A percentile compares a stretch with the other conserved stretches of the same genome.
phyloP scores from a whole-genome alignment of 2,797 vertebrate genomes.

The Pseudochaenichthys georgianus region DNA sequence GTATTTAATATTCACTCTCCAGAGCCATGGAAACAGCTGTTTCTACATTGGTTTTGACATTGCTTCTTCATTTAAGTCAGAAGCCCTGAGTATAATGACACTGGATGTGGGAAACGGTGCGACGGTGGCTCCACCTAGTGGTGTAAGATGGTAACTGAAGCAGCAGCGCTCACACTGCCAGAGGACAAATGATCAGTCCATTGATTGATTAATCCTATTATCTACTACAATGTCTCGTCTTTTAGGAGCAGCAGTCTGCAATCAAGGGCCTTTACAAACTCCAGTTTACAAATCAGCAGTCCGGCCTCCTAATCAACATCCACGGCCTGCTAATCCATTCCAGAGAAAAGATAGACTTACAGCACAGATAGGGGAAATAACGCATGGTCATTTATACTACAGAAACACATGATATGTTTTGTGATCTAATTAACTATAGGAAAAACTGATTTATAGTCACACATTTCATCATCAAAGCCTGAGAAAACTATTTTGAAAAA shows the following conservation, averaged over 20 bases:
- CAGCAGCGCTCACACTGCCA: background rate
- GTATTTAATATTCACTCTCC: conserved; percentile 46
- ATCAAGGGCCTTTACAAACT: conserved; percentile 11
- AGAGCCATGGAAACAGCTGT: conserved; percentile 70
- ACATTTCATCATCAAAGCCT: background rate
- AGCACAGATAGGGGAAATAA: background rate
- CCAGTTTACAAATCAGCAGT: background rate
- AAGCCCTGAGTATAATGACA: background rate
- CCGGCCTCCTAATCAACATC: background rate
- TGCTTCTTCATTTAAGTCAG: conserved; percentile 7
- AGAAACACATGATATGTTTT: too few species aligned
- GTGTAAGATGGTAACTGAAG: accelerated
- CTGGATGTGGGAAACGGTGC: background rate
- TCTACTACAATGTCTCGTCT: conserved; percentile 11
- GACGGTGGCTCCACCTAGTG: conserved; percentile 64
- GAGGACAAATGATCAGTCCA: conserved; percentile 1
- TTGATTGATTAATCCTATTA: conserved; percentile 27
- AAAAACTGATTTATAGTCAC: too few species aligned
- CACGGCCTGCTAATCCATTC: background rate
- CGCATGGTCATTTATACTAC: too few species aligned
- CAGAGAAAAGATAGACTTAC: background rate
- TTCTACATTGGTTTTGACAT: conserved; percentile 12
- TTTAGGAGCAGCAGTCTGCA: background rate
- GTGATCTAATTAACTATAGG: background rate
- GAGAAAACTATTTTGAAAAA: background rate